Percentiles rank a stretch among this genome's conserved stretches.
Evolutionary conservation across 2,888 invertebrate species (phyloP).

Genomic region (Dolomedes plantarius): DNA sequence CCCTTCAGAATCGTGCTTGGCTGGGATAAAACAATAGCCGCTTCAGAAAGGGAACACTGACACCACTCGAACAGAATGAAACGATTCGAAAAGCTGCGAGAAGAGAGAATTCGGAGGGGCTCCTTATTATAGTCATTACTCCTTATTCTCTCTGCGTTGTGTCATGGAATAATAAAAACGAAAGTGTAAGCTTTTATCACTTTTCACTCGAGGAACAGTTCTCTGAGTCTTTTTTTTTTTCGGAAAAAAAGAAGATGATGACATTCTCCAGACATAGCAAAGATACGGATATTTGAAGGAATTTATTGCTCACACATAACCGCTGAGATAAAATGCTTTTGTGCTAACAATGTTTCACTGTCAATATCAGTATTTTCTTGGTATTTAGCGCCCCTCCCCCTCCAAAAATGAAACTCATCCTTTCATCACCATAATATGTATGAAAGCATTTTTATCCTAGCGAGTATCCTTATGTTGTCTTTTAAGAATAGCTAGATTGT

Average conservation of each 20-base stretch:
- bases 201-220: not conserved
- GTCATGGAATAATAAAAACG: not conserved
- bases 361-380: too few relatives aligned
- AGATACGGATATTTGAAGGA: not conserved
- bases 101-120: not conserved
- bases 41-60: not conserved
- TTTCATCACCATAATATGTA: too few relatives aligned
- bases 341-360: too few relatives aligned
- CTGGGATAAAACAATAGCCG: constrained; percentile 37
- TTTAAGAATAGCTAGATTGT: too few relatives aligned
- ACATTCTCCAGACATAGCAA: not conserved
- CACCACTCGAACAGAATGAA: not conserved
- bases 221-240: not conserved
- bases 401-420: too few relatives aligned
- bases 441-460: too few relatives aligned
- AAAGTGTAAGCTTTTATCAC: constrained; percentile 4
- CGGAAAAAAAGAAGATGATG: not conserved
- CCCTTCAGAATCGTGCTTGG: constrained; percentile 29
- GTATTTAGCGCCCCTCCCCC: too few relatives aligned
- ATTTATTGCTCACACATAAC: too few relatives aligned
- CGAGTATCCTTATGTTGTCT: too few relatives aligned
- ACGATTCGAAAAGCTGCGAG: not conserved
- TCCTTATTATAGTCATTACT: not conserved
- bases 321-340: too few relatives aligned
- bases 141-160: not conserved